Base-by-base conservation (phyloP, 2,888 invertebrate species). In the Ephialtes manifestator region DNA sequence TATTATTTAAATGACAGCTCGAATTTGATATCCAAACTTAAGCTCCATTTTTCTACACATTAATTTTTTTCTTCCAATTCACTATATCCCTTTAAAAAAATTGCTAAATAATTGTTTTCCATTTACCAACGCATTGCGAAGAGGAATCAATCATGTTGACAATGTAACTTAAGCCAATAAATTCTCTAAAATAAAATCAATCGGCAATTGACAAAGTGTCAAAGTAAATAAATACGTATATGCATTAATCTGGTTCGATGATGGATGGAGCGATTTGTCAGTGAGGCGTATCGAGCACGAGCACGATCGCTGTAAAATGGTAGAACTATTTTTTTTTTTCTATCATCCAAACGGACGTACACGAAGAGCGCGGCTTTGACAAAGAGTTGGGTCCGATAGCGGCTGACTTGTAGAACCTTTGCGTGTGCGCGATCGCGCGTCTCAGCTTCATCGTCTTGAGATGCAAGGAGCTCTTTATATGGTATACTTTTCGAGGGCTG, bases 391-490 rank as follows among this genome's bases (percentile, higher is more conserved):
- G 70, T 74, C 53, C 79, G 88, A 88, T 87, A 87, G 80, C 43
- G 65, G 86, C 82, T 82, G 78, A 88, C 89, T 88, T 87, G 89
- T 91, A 86, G 85, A 89, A 90, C 87, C 88, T 83, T 76, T 71
- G 68, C 18, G 65, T 65, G 70, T 58, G 60, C 60, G 76, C 68
- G 71, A 60, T 48, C 70, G 51, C 43, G 43, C 65, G 51, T 71
- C 51, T 82, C 68, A 55, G 81, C 75, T 77, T 85, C 88, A 87
- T 87, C 55, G 68, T 46, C 88, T 88, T 88, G 77, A 87, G 83
- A 85, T 81, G 83, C 70, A 65, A 79, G 86, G 82, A 81, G 78
- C 68, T 58, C 53, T 53, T 65, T 58, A 18, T 24, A 24, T 39
- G 20, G 18, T 35, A 43, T 51, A 65, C 13, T 79, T 67, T 65